phyloP scores from a whole-genome alignment of 2,113 vertebrate species.

The Laterallus jamaicensis region DNA sequence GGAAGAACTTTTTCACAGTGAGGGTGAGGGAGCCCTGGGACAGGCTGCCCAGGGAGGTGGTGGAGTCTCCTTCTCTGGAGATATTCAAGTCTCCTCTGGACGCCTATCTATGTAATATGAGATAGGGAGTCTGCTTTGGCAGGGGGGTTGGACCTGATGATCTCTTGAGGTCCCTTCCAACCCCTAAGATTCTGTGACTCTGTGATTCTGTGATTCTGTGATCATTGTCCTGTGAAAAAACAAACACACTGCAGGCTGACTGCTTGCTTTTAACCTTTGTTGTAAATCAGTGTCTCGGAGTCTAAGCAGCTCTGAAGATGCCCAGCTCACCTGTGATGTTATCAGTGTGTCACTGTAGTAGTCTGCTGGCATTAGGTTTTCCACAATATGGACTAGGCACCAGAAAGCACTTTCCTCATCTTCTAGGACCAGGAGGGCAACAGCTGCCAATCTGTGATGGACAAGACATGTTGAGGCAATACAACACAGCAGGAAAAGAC shows the following conservation, averaged over 20 bases:
- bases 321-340: constrained; percentile 86
- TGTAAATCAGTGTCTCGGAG: background rate
- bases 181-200: too few species aligned
- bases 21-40: too few species aligned
- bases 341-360: constrained; percentile 91
- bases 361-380: constrained; percentile 89
- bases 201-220: too few species aligned
- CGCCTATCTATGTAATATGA: too few species aligned
- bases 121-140: too few species aligned
- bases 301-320: background rate
- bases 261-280: background rate
- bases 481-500: background rate
- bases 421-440: constrained; percentile 88
- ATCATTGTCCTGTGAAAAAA: background rate
- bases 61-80: too few species aligned
- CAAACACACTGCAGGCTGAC: background rate
- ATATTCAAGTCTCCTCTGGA: too few species aligned
- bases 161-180: too few species aligned
- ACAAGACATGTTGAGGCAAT: background rate
- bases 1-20: too few species aligned
- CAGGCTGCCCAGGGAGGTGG: too few species aligned
- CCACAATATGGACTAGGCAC: constrained; percentile 91
- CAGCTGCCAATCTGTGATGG: constrained; percentile 84
- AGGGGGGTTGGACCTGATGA: too few species aligned
- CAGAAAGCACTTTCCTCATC: constrained; percentile 93